Base-by-base conservation (phyloP, 2,888 invertebrate genomes). In the Sicus ferrugineus region DNA sequence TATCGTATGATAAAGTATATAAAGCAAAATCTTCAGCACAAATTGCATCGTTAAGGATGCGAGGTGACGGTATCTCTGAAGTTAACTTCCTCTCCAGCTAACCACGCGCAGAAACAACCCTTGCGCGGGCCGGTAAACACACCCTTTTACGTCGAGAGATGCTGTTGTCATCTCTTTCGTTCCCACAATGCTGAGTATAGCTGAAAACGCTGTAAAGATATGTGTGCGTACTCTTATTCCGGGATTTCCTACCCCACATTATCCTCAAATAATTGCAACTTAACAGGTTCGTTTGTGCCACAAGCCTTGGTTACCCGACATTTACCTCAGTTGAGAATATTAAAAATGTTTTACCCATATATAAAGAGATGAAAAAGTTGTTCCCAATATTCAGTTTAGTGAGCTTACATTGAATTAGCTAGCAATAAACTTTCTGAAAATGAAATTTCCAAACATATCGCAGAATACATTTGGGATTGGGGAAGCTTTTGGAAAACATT, bases 141-240 rank as follows among this genome's bases (percentile, higher is more conserved):
- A 34, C 50, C 64, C 52, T 30, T 34, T 31, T 48, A 28, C 7
- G n/a, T n/a, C n/a, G 16, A 16, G 7, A 7, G 21, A 11, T 4
- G 19, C 31, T 64, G 21, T 21, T 64, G 31, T 64, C 23, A 31
- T 64, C 64, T 64, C 64, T 23, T 64, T 64, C 52, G 21, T 28
- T 14, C 46, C 14, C 5, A n/a, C 59, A n/a, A n/a, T n/a, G 16
- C 46, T n/a, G 4, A 3, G 9, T 50, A 21, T n/a, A 48, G 9
- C 19, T 50, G 19, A 21, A 6, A 50, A 21, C 21, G 23, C 14
- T 21, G 50, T n/a, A 50, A n/a, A 14, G 21, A 5, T 50, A n/a
- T 21, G 21, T n/a, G 14, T 6, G 50, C 50, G 19, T n/a, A 9
- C 6, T 3, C 19, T 21, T 3, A 19, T 23, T 50, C 19, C 19